Evolutionary conservation across 2,888 invertebrate genomes (phyloP).

Genomic region (Synergus umbraculus): DNA sequence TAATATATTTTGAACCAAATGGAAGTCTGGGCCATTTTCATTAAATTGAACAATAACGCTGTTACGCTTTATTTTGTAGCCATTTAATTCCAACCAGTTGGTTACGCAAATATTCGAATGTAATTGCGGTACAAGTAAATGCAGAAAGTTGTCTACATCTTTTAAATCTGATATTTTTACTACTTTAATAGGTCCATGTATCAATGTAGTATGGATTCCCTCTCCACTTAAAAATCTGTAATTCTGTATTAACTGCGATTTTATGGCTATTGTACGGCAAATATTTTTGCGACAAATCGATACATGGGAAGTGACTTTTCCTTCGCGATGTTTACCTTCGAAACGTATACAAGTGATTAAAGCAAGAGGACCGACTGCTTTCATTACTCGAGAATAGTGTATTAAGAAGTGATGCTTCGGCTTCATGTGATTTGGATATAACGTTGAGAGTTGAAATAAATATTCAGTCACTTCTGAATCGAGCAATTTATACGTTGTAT

Average conservation of each 20-base stretch:
- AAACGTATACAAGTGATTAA: slow-evolving; percentile 1
- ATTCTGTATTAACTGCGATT: slow-evolving; percentile 46
- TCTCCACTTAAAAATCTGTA: slow-evolving; percentile 10
- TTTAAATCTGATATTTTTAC: slow-evolving; percentile 1
- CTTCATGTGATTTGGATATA: neutral
- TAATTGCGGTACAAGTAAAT: neutral
- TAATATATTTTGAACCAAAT: slow-evolving; percentile 7
- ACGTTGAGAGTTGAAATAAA: neutral
- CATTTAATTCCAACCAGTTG: neutral
- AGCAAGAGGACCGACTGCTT: slow-evolving; percentile 20
- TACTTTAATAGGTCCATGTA: neutral
- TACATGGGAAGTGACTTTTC: slow-evolving; percentile 44
- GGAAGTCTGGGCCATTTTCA: slow-evolving; percentile 1
- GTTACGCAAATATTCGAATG: neutral
- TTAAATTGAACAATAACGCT: slow-evolving; percentile 1
- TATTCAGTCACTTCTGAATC: slow-evolving; percentile 7
- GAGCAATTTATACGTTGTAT: neutral
- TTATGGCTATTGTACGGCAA: slow-evolving; percentile 47
- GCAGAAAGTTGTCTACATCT: neutral
- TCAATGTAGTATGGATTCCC: neutral
- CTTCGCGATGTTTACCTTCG: slow-evolving; percentile 53
- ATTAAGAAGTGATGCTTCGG: slow-evolving; percentile 18
- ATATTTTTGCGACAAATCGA: slow-evolving; percentile 45
- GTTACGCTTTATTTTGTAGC: slow-evolving; percentile 23
- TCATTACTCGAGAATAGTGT: slow-evolving; percentile 9